phyloP scores from a whole-genome alignment of 2,888 invertebrate species.

The Drosophila suboccidentalis region DNA sequence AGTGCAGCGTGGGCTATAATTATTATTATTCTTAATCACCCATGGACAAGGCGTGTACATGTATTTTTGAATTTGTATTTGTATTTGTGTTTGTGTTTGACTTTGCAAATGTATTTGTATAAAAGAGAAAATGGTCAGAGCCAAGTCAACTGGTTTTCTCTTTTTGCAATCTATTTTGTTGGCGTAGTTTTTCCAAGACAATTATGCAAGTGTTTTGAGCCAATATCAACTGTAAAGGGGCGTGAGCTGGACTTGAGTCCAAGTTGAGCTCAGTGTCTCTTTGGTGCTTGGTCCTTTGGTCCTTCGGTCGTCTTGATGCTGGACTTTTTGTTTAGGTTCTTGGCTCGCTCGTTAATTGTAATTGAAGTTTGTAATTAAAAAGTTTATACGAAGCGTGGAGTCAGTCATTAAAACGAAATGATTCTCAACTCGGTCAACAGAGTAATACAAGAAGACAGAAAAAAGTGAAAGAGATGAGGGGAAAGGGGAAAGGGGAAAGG shows the following conservation, averaged over 20 bases:
- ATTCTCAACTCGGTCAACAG: conserved; percentile 58
- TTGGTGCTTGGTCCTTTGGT: background rate
- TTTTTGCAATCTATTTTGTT: conserved; percentile 1
- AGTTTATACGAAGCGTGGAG: conserved; percentile 70
- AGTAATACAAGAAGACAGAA: conserved; percentile 39
- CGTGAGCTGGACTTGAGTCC: conserved; percentile 5
- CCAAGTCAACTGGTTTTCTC: conserved; percentile 14
- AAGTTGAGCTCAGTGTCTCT: conserved; percentile 9
- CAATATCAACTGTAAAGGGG: conserved; percentile 16
- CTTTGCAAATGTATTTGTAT: conserved; percentile 21
- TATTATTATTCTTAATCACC: conserved; percentile 67
- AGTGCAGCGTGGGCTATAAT: conserved; percentile 54
- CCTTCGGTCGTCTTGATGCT: conserved; percentile 31
- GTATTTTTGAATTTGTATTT: no score
- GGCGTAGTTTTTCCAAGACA: conserved; percentile 40
- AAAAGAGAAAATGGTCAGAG: background rate
- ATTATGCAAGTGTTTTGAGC: conserved; percentile 60
- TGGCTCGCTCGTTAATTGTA: conserved; percentile 76
- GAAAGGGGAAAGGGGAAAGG: background rate
- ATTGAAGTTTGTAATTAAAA: conserved; percentile 82
- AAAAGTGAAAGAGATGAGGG: background rate
- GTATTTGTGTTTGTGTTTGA: conserved; percentile 7
- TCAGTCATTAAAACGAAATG: conserved; percentile 79
- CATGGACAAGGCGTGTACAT: conserved; percentile 23
- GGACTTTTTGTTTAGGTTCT: conserved; percentile 50